Percentiles rank a stretch among this genome's conserved stretches.
phyloP scores from a whole-genome alignment of 2,113 vertebrate species.

The Rattus rattus region DNA sequence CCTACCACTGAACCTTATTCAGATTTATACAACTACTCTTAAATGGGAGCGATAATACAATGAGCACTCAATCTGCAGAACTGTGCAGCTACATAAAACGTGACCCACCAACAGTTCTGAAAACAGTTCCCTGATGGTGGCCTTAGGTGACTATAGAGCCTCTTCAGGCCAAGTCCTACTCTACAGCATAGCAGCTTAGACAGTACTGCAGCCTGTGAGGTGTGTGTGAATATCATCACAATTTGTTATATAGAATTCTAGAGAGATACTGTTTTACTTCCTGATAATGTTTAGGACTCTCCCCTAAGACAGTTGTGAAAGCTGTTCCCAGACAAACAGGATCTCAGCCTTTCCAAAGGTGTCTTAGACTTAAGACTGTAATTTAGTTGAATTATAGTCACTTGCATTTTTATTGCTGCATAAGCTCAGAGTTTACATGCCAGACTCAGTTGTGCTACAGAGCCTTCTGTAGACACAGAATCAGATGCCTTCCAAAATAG shows the following conservation, averaged over 20 bases:
- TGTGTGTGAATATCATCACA: neutral
- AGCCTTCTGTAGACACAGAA: neutral
- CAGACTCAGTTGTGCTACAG: constrained; percentile 25
- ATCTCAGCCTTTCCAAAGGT: neutral
- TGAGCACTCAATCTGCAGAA: neutral
- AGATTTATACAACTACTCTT: neutral
- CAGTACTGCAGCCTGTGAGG: neutral
- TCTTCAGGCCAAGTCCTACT: neutral
- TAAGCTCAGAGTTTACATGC: neutral
- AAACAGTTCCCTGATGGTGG: neutral
- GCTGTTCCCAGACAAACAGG: constrained; percentile 41
- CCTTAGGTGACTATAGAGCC: neutral
- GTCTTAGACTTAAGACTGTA: neutral
- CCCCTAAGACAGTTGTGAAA: constrained; percentile 30
- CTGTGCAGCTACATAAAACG: neutral
- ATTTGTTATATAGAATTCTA: constrained; percentile 37
- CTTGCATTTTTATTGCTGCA: neutral
- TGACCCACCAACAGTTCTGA: neutral
- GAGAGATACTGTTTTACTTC: constrained; percentile 3
- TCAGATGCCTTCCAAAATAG: neutral
- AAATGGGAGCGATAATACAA: constrained; percentile 10
- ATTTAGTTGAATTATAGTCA: neutral
- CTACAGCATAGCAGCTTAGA: neutral
- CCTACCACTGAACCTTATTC: neutral
- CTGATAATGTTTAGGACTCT: constrained; percentile 12